These are phyloP conservation scores for Rostratula benghalensis DNA, from an alignment of 2,113 vertebrate species.

Conservation along the genomic window DNA sequence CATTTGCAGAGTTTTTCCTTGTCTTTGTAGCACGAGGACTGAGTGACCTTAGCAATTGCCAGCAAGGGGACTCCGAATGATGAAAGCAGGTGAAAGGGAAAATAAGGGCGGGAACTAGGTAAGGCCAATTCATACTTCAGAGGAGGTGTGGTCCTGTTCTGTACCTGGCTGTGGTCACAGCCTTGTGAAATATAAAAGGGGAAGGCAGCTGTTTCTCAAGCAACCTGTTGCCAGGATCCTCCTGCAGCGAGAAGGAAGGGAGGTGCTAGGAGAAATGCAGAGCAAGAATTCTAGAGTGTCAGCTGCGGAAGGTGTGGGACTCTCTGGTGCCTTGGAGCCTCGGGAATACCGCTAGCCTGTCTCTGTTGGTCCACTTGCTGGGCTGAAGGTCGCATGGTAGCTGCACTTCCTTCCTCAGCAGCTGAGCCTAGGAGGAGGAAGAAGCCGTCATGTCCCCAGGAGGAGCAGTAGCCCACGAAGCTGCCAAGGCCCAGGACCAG, in stretches of 20 bases:
- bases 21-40: not conserved
- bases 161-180: slow-evolving; percentile 9
- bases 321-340: not conserved
- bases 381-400: not conserved
- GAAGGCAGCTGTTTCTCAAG: slow-evolving; percentile 10
- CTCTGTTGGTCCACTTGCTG: not conserved
- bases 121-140: slow-evolving; percentile 37
- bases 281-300: not conserved
- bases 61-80: slow-evolving; percentile 37
- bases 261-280: slow-evolving; percentile 31
- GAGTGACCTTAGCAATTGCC: slow-evolving; percentile 52
- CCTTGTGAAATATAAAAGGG: slow-evolving; percentile 61
- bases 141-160: slow-evolving; percentile 51
- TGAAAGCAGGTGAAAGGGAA: slow-evolving; percentile 68
- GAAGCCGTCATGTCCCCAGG: slow-evolving; percentile 49
- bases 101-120: slow-evolving; percentile 17
- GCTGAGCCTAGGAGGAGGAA: not conserved
- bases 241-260: not conserved
- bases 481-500: slow-evolving; percentile 54
- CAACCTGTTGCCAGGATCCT: slow-evolving; percentile 24
- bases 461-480: not conserved
- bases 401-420: not conserved
- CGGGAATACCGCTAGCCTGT: not conserved
- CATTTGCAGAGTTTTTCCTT: not conserved
- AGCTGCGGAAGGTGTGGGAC: not conserved